Evolutionary conservation across 1,140 invertebrate genomes (phyloP), one percentile per base, ranked within the genome.

Genomic region (Cydia pomonella): DNA sequence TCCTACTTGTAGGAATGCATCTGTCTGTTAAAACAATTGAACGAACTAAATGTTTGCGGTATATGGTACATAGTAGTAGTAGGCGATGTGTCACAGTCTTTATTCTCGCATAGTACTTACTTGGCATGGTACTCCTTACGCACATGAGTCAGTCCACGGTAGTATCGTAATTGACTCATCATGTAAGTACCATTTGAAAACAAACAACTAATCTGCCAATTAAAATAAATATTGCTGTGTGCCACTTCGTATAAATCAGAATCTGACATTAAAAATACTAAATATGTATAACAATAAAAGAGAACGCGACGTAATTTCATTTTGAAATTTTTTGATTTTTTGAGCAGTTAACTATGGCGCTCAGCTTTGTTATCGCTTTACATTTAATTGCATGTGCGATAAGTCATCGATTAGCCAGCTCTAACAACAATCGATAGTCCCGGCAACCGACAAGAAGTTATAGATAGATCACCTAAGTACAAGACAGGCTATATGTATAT

Each of bases 91-190:
- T 91, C 88, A 91, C 78, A 72, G 38, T 64, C 77, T 82, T 85
- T 29, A 86, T 89, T 86, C 79, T 81, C 76, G 53, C 33, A 72
- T 59, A 69, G 53, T 80, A 80, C 74, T 83, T 79, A 78, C 75
- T 76, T 44, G 12, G 3, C 12, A 44, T 79, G 76, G 75, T 76
- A 77, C 76, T 80, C 84, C 77, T 87, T 84, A 80, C 75, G 77
- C 74, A 80, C 76, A 85, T 91, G 89, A 91, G 80, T 91, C 88
- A 91, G 75, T 13, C 76, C 66, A 82, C 82, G 76, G 80, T 18
- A 78, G 81, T 87, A 85, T 85, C 78, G 78, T 76, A 75, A 77
- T 79, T 90, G 88, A 91, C 79, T 91, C 89, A 90, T 80, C 78
- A 66, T 41, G n/a, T n/a, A n/a, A n/a, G n/a, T 18, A 69, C 5